Conservation (phyloP, 2,797 vertebrate genomes). For the Sciurus carolinensis region DNA sequence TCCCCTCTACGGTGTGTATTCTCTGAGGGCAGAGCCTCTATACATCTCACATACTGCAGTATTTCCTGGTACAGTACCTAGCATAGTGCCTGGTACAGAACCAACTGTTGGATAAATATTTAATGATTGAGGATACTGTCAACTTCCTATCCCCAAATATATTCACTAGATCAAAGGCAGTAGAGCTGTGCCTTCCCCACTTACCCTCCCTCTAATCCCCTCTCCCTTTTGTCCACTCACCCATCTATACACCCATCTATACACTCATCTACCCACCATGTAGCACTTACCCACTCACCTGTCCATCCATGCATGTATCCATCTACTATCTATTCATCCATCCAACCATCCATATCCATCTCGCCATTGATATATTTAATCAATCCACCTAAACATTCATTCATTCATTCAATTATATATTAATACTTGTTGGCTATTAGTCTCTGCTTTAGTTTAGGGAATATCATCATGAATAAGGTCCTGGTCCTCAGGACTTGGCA, state of each 20-base stretch:
- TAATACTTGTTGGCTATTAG: background rate
- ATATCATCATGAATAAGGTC: background rate
- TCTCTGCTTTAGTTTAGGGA: background rate
- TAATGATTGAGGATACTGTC: background rate
- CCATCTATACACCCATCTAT: too few relatives aligned
- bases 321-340: too few relatives aligned
- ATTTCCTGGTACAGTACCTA: background rate
- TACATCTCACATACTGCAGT: background rate
- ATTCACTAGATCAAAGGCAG: background rate
- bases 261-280: too few relatives aligned
- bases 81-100: background rate
- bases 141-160: background rate
- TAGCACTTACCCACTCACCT: too few relatives aligned
- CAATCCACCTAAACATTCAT: background rate
- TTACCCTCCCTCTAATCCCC: background rate
- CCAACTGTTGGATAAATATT: constrained; percentile 27
- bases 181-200: background rate
- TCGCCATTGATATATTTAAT: background rate
- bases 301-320: too few relatives aligned
- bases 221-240: background rate
- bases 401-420: background rate
- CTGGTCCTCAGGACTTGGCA: background rate
- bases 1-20: background rate
- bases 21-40: background rate
- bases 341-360: background rate